Conservation (phyloP, 2,888 invertebrate genomes). For the Leucophenga montana region DNA sequence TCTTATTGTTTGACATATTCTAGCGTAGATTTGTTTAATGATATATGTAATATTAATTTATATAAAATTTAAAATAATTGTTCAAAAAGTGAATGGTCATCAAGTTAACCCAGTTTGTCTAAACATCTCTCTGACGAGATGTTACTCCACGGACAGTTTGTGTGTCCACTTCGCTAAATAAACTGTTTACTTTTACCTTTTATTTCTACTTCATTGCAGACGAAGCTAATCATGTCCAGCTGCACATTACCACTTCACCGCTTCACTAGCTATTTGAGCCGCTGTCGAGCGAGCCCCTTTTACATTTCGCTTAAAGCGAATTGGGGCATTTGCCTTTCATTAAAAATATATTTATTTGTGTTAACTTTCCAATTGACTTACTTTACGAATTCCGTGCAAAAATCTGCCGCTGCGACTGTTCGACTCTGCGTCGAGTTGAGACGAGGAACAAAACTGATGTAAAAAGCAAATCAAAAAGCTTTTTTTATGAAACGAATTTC, state of each 20-base stretch:
- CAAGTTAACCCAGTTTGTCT: no score
- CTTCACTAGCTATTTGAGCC: slow-evolving; percentile 30
- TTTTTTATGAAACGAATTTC: neutral
- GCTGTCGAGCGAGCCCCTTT: slow-evolving; percentile 8
- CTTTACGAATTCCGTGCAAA: slow-evolving; percentile 62
- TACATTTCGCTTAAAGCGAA: slow-evolving; percentile 28
- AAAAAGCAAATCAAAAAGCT: neutral
- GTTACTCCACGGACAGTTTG: no score
- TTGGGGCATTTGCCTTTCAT: slow-evolving; percentile 36
- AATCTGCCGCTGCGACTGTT: slow-evolving; percentile 47
- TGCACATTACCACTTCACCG: slow-evolving; percentile 45
- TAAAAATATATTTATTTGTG: slow-evolving; percentile 31
- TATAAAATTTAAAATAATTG: no score
- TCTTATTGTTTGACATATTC: no score
- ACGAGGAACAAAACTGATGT: neutral
- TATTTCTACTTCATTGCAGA: neutral
- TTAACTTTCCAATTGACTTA: slow-evolving; percentile 55
- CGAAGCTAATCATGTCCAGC: slow-evolving; percentile 16
- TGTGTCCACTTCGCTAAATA: no score
- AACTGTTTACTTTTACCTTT: neutral
- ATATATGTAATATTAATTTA: no score
- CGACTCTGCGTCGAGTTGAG: neutral
- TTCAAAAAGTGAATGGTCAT: no score
- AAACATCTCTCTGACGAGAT: no score
- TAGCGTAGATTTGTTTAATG: no score